Conservation (phyloP, 2,888 invertebrate species). For the Rhagium mordax region DNA sequence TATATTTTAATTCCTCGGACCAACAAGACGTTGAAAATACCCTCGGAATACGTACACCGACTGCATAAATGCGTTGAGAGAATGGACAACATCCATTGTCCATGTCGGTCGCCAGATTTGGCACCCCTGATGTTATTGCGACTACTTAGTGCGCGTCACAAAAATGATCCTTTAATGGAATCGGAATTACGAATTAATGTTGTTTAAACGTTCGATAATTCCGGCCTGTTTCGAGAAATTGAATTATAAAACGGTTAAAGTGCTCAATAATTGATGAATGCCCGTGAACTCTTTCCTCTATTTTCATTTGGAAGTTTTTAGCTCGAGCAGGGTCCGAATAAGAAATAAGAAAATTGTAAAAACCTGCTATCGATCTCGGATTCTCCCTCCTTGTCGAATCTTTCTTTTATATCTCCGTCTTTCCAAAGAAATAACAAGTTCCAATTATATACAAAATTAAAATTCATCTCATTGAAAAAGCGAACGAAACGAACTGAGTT, state of each 20-base stretch:
- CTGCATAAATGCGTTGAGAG: no score
- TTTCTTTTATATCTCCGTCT: conserved; percentile 59
- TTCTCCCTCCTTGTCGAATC: conserved; percentile 48
- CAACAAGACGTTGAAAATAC: no score
- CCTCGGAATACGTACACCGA: no score
- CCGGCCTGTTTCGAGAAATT: conserved; percentile 42
- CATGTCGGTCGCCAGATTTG: no score
- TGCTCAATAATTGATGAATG: conserved; percentile 51
- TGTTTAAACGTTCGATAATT: conserved; percentile 44
- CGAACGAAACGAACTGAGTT: conserved; percentile 67
- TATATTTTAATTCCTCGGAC: no score
- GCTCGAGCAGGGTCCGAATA: conserved; percentile 41
- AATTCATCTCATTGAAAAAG: conserved; percentile 71
- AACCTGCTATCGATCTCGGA: conserved; percentile 51
- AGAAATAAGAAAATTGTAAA: conserved; percentile 52
- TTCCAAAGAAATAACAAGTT: conserved; percentile 67
- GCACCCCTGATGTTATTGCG: no score
- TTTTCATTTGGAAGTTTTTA: conserved; percentile 44
- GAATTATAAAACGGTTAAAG: conserved; percentile 49
- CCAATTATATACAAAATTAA: conserved; percentile 70
- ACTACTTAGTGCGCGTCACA: background rate
- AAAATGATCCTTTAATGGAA: conserved; percentile 40
- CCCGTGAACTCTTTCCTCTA: conserved; percentile 43
- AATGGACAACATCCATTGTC: no score
- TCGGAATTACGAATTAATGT: conserved; percentile 40